A percentile compares a stretch with the other conserved stretches of the same genome.
Evolutionary conservation across 1,140 invertebrate genomes (phyloP).

Genomic region (Trichomalopsis sarcophagae): DNA sequence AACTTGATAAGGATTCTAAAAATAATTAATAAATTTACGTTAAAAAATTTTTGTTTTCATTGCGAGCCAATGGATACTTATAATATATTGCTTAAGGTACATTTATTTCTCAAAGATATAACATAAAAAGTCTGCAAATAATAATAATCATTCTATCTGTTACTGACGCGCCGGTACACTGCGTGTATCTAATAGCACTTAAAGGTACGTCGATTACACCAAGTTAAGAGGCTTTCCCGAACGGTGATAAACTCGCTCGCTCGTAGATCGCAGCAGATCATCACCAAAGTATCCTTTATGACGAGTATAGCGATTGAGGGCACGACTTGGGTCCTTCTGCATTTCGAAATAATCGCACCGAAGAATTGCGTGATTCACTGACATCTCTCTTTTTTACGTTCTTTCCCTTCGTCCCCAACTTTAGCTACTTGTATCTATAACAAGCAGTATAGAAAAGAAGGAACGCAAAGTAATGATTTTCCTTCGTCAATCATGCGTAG

Average conservation of each 20-base stretch:
- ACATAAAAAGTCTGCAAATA: neutral
- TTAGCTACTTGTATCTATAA: neutral
- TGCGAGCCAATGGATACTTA: no score
- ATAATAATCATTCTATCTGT: neutral
- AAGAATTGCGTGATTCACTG: conserved; percentile 57
- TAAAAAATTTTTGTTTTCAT: no score
- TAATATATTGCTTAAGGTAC: no score
- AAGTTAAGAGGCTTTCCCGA: conserved; percentile 32
- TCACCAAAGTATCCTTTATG: conserved; percentile 34
- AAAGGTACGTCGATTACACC: conserved; percentile 23
- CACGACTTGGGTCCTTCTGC: neutral
- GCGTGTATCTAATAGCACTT: conserved; percentile 25
- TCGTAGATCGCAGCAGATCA: conserved; percentile 39
- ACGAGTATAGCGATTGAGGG: conserved; percentile 28
- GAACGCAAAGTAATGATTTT: conserved; percentile 7
- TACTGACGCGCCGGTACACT: neutral
- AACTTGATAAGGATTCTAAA: no score
- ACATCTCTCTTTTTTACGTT: conserved; percentile 43
- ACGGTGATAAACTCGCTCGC: conserved; percentile 19
- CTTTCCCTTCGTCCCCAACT: conserved; percentile 7
- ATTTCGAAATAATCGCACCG: conserved; percentile 43
- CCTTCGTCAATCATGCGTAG: neutral
- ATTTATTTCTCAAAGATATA: neutral
- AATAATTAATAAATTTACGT: no score
- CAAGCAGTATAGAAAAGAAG: neutral